Conservation (phyloP, 2,113 vertebrate genomes). For the Myocastor coypus region DNA sequence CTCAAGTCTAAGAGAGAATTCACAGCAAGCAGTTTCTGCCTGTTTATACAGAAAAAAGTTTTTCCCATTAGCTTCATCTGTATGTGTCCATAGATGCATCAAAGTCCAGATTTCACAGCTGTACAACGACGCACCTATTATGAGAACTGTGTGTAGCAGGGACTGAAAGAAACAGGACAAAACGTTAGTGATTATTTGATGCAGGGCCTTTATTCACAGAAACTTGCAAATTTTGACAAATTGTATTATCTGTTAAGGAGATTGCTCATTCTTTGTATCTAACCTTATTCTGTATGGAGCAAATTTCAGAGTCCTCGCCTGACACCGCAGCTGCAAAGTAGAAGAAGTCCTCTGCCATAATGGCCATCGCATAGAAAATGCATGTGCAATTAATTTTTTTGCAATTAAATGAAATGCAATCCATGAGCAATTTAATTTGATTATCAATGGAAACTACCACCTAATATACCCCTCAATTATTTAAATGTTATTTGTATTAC, state of each 20-base stretch:
- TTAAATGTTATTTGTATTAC: constrained; percentile 31
- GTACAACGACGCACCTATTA: neutral
- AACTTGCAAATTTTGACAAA: constrained; percentile 26
- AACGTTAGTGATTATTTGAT: neutral
- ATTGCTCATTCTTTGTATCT: neutral
- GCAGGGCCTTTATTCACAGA: neutral
- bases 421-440: constrained; percentile 17
- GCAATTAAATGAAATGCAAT: constrained; percentile 18
- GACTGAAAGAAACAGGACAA: neutral
- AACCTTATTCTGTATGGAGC: neutral
- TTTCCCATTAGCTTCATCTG: constrained; percentile 10
- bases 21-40: neutral
- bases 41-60: neutral
- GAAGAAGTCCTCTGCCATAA: neutral
- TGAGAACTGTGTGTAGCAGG: neutral
- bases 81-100: neutral
- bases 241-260: neutral
- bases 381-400: neutral
- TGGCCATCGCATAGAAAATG: neutral
- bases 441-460: constrained; percentile 28
- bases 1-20: neutral
- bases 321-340: neutral
- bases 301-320: neutral
- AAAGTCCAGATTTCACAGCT: constrained; percentile 22
- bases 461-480: constrained; percentile 36